Percentiles rank a stretch among this genome's conserved stretches.
Evolutionary conservation across 2,888 invertebrate genomes (phyloP).

Genomic region (Orthosia incerta): DNA sequence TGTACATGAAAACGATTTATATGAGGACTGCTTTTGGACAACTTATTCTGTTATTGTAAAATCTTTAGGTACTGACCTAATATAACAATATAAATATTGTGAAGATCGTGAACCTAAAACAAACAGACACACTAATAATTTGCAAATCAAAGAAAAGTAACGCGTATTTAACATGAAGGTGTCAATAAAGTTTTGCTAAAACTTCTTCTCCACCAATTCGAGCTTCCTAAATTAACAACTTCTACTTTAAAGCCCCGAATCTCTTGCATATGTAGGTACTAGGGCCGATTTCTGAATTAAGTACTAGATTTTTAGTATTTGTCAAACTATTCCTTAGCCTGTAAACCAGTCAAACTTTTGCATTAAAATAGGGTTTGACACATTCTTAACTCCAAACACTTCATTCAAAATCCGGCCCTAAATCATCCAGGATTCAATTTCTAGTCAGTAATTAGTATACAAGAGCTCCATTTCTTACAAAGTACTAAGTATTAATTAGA

Average conservation of each 20-base stretch:
- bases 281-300: too few relatives aligned
- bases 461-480: too few relatives aligned
- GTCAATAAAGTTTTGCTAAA: not conserved
- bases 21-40: too few relatives aligned
- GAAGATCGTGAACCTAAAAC: not conserved
- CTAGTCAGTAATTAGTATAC: too few relatives aligned
- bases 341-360: too few relatives aligned
- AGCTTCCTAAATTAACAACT: not conserved
- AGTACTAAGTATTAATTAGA: not conserved
- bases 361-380: too few relatives aligned
- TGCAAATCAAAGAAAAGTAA: constrained; percentile 1
- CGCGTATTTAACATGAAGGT: not conserved
- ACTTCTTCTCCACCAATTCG: not conserved
- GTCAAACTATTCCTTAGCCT: too few relatives aligned
- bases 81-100: not conserved
- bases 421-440: too few relatives aligned
- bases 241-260: not conserved
- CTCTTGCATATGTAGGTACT: not conserved
- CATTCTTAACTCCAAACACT: too few relatives aligned
- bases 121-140: constrained; percentile 10
- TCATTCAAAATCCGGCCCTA: too few relatives aligned
- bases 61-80: not conserved
- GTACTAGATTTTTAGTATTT: too few relatives aligned
- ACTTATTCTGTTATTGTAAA: too few relatives aligned
- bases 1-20: not conserved